phyloP scores from a whole-genome alignment of 2,888 invertebrate genomes.

The Ischnura elegans region DNA sequence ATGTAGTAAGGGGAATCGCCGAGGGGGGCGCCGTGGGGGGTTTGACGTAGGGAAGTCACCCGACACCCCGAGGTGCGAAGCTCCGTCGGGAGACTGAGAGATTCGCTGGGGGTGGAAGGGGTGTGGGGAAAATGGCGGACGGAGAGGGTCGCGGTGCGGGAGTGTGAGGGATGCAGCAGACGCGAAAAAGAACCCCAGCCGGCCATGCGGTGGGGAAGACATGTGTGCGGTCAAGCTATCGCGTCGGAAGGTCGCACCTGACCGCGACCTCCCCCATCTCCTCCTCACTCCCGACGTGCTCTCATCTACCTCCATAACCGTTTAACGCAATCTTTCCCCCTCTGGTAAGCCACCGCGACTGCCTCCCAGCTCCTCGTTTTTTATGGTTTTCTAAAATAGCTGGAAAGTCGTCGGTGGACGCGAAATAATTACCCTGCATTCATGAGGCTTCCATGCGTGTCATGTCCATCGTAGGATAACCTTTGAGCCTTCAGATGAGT shows the following conservation, averaged over 20 bases:
- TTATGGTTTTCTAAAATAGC: background rate
- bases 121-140: background rate
- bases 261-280: background rate
- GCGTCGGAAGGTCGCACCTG: constrained; percentile 3
- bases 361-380: background rate
- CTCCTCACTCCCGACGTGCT: background rate
- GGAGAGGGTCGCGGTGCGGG: background rate
- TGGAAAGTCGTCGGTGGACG: background rate
- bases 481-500: background rate
- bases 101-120: background rate
- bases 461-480: background rate
- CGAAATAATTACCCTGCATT: background rate
- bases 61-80: background rate
- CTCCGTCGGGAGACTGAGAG: background rate
- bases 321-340: background rate
- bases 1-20: background rate
- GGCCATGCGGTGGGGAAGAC: background rate
- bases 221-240: background rate
- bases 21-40: background rate
- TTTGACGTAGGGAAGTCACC: background rate
- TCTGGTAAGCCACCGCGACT: background rate
- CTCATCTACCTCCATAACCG: background rate
- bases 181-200: background rate
- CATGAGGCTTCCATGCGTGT: background rate
- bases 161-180: background rate